Evolutionary conservation across 2,888 invertebrate genomes (phyloP), one percentile per base, ranked within the genome.

Genomic region (Pseudeuparius sepicola): DNA sequence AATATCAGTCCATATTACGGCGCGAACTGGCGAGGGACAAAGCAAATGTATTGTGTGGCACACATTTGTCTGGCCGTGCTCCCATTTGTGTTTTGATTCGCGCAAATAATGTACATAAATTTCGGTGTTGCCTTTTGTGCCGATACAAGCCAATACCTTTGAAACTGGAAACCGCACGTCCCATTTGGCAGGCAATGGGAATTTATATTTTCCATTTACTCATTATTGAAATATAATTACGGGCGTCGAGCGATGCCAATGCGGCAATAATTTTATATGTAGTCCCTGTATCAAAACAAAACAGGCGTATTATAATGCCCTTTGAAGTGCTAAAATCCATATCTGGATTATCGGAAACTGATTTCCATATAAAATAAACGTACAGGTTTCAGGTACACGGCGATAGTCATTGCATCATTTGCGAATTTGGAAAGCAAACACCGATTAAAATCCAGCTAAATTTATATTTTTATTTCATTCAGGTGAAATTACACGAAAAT

Each of bases 181-280:
- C 40, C 37, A 42, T 42, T 42, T 42, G 34, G 35, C 34, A 24
- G 32, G 20, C 16, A 26, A 25, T 23, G 16, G 27, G 40, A 36
- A 42, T 42, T 42, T 42, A 42, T 42, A 42, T 42, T 42, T 42
- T 40, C 42, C 42, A 42, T 42, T 42, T 40, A 42, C 36, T 40
- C 40, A 37, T 42, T 40, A 42, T 42, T 37, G 42, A 42, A 42
- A 42, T 42, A 42, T 42, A 42, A 42, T 42, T 40, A 42, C 28
- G 31, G 16, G 37, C 40, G 12, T 26, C 13, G 13, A 23, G n/a
- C n/a, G n/a, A n/a, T n/a, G n/a, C n/a, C n/a, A n/a, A n/a, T n/a
- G n/a, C n/a, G 24, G 39, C 31, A 42, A 40, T 40, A 36, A 42
- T 42, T 42, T 40, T 30, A 35, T 39, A 36, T 40, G 37, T 31